Percentiles rank a stretch among this genome's conserved stretches.
Evolutionary conservation across 1,140 invertebrate species (phyloP).

Genomic region (Dinoponera quadriceps): DNA sequence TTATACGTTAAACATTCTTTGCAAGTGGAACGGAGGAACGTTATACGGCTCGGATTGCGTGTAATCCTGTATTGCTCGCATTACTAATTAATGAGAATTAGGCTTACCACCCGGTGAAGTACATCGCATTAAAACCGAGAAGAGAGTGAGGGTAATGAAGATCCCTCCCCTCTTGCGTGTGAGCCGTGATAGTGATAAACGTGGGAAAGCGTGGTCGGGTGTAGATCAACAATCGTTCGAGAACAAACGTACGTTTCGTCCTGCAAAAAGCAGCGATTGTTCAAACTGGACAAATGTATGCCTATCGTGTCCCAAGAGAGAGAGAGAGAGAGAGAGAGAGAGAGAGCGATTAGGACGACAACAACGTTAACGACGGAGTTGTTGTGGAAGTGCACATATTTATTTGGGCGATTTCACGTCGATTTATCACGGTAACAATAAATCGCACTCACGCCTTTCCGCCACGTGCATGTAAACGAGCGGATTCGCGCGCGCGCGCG

Average conservation of each 20-base stretch:
- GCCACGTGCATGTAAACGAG: constrained; percentile 58
- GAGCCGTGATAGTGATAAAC: constrained; percentile 41
- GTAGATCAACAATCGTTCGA: constrained; percentile 52
- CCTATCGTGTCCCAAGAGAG: too few species aligned
- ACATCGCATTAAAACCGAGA: constrained; percentile 20
- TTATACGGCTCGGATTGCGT: background rate
- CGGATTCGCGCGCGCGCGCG: constrained; percentile 39
- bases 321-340: background rate
- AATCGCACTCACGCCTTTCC: constrained; percentile 60
- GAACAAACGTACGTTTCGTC: too few species aligned
- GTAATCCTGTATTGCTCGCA: constrained; percentile 37
- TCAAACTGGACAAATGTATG: too few species aligned
- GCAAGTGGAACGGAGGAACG: background rate
- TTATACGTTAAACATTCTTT: background rate
- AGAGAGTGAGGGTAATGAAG: constrained; percentile 17
- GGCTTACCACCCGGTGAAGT: constrained; percentile 22
- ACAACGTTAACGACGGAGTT: constrained; percentile 37
- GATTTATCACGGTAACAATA: constrained; percentile 70
- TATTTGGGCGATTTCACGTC: constrained; percentile 57
- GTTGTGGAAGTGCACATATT: constrained; percentile 54
- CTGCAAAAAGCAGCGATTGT: too few species aligned
- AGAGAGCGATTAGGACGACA: constrained; percentile 27
- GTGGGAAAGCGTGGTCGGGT: constrained; percentile 28
- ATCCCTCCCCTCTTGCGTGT: constrained; percentile 15
- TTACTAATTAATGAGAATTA: constrained; percentile 44